Evolutionary conservation across 2,888 invertebrate genomes (phyloP).

Genomic region (Drosophila pullipes): DNA sequence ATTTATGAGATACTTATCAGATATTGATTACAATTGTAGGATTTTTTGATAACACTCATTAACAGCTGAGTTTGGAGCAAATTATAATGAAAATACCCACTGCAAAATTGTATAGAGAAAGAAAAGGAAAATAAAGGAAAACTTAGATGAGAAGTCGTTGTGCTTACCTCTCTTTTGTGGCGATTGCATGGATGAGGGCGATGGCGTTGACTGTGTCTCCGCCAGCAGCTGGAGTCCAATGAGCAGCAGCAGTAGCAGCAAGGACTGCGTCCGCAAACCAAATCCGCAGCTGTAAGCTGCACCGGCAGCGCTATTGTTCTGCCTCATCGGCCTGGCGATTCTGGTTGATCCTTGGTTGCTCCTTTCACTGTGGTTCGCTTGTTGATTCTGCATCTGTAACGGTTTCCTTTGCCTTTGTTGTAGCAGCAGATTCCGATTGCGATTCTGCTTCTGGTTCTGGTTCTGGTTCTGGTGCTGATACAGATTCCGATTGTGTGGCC

Average conservation of each 20-base stretch:
- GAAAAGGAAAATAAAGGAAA: not conserved
- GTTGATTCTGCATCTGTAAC: conserved; percentile 27
- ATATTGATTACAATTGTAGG: not conserved
- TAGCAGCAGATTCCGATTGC: conserved; percentile 2
- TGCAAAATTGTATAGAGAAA: not conserved
- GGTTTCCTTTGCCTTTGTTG: conserved; percentile 9
- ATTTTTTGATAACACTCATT: not conserved
- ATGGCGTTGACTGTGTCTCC: conserved; percentile 81
- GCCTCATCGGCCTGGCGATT: conserved; percentile 53
- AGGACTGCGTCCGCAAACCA: conserved; percentile 73
- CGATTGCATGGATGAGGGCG: conserved; percentile 84
- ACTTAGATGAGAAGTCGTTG: not conserved
- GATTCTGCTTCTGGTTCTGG: conserved; percentile 6
- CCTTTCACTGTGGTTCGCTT: conserved; percentile 28
- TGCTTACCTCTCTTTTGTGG: conserved; percentile 85
- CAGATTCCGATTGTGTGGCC: conserved; percentile 25
- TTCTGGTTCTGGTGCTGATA: conserved; percentile 8
- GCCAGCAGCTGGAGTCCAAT: conserved; percentile 79
- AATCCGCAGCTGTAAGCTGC: conserved; percentile 50
- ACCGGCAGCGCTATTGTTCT: conserved; percentile 57
- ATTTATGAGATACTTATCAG: not conserved
- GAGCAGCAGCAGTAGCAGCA: conserved; percentile 60
- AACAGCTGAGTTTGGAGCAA: not conserved
- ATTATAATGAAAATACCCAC: not conserved
- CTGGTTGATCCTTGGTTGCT: conserved; percentile 43